A percentile compares a stretch with the other conserved stretches of the same genome.
Conservation (phyloP, 2,888 invertebrate species). For the Alviniconcha strummeri region DNA sequence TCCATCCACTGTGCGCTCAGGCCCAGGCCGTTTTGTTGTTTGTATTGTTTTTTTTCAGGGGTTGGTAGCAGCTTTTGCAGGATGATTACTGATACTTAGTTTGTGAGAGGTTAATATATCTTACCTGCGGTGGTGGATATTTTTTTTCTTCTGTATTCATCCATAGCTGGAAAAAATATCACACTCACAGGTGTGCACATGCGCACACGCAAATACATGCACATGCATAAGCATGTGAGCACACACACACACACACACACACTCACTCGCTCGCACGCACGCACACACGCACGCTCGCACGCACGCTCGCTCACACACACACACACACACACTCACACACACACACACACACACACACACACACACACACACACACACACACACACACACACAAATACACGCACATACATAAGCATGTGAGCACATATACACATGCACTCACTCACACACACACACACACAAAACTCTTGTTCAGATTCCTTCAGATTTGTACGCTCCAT, state of each 20-base stretch:
- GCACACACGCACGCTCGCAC: not conserved
- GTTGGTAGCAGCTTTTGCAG: too few relatives aligned
- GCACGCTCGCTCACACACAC: not conserved
- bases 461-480: not conserved
- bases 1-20: not conserved
- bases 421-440: not conserved
- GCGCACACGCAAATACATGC: not conserved
- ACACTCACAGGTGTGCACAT: not conserved
- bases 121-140: too few relatives aligned
- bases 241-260: not conserved
- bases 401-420: not conserved
- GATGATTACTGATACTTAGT: too few relatives aligned
- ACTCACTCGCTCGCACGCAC: not conserved
- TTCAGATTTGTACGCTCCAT: not conserved
- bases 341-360: not conserved
- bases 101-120: too few relatives aligned
- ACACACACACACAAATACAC: not conserved
- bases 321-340: not conserved
- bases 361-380: not conserved
- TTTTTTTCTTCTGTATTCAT: too few relatives aligned
- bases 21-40: not conserved
- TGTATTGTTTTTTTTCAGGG: not conserved
- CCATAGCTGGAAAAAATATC: too few relatives aligned
- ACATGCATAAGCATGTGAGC: not conserved
- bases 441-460: too few relatives aligned